A percentile compares a stretch with the other conserved stretches of the same genome.
Conservation (phyloP, 2,113 vertebrate species). For the Numenius arquata region DNA sequence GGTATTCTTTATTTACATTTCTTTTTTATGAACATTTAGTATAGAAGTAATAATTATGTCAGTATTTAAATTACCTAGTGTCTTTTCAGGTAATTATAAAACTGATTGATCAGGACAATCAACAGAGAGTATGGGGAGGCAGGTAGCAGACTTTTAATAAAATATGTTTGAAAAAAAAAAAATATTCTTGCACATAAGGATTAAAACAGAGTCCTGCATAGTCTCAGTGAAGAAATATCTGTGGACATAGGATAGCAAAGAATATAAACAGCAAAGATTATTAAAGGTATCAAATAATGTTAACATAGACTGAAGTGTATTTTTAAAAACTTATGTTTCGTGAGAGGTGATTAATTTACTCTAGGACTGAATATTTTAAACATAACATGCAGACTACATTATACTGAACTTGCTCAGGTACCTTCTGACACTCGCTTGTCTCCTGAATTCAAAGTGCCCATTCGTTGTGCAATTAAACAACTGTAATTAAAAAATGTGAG, state of each 20-base stretch:
- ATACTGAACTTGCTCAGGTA: background rate
- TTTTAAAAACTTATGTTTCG: background rate
- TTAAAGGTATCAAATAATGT: background rate
- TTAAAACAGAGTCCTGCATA: background rate
- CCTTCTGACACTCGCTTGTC: background rate
- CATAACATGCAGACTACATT: background rate
- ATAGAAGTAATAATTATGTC: background rate
- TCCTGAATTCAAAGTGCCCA: background rate
- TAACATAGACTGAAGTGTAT: background rate
- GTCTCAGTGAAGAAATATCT: background rate
- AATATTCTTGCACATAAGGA: background rate
- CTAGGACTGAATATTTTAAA: background rate
- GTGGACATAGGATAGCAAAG: background rate
- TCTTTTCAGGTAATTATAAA: background rate
- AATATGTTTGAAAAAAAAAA: background rate
- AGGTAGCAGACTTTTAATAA: background rate
- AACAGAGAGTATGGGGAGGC: background rate
- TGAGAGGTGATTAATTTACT: background rate
- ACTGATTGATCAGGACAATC: background rate
- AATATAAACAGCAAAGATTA: background rate
- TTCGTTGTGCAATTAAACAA: background rate
- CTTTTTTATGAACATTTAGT: background rate
- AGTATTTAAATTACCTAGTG: background rate
- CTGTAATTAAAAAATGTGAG: background rate
- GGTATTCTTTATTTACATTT: background rate